Base-by-base conservation (phyloP, 2,888 invertebrate species). In the Habroteleia sp. region DNA sequence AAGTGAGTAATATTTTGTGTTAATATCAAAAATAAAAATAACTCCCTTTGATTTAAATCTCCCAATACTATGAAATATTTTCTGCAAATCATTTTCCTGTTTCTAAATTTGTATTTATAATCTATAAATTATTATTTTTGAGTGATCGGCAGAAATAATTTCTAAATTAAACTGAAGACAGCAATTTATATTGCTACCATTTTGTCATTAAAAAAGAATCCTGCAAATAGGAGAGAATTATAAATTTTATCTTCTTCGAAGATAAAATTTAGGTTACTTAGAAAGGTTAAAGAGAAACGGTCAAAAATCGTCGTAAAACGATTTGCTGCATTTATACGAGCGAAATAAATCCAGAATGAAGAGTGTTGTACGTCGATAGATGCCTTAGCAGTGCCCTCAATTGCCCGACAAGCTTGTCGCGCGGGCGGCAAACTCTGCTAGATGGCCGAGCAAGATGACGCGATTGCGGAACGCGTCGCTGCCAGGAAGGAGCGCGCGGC, bases 351-450 rank as follows among this genome's bases (percentile, higher is more conserved):
- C 39, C 35, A 17, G 23, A 50, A 33, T 42, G 62, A 68, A 54
- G 50, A 46, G 25, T 62, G 74, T 74, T 68, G 54, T 56, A 56
- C 56, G 48, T 62, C 60, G 37, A 60, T 58, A 56, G 74, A 74
- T 62, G 33, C 68, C 74, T 54, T 74, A 74, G 68, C 42, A 74
- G 56, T 74, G 56, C 68, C 29, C 37, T 50, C 54, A 31, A 56
- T 74, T 54, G 50, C 68, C 62, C 46, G 46, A 74, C 60, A 29
- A 66, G 46, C 37, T 23, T 16, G 65, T 14, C 42, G 27, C 1
- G 3, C 52, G 37, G 10, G 31, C 10, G 33, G 13, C 27, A 10
- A 41, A 33, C 20, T 27, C 35, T 3, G 20, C 23, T 44, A n/a
- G 37, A 66, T 41, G 46, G 37, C 29, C 54, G 33, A 39, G 46